These are phyloP conservation scores for Strigamia transsilvanica DNA, from an alignment of 2,888 invertebrate genomes.

Conservation along the genomic window DNA sequence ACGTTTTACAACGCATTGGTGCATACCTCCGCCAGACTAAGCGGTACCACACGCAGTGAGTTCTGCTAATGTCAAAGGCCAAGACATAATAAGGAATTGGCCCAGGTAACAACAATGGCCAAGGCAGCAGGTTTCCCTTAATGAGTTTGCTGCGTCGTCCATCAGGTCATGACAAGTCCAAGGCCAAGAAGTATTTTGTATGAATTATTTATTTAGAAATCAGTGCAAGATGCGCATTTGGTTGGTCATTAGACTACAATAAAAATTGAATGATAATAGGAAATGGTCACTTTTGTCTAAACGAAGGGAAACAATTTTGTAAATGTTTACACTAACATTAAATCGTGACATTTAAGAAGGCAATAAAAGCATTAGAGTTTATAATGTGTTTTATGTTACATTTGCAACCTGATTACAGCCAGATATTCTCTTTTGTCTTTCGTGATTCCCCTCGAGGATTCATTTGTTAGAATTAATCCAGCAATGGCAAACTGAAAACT, in stretches of 20 bases:
- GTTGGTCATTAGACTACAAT: slow-evolving; percentile 12
- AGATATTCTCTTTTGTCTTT: slow-evolving; percentile 37
- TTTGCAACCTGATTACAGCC: slow-evolving; percentile 31
- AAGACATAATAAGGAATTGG: slow-evolving; percentile 41
- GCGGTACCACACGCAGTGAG: slow-evolving; percentile 43
- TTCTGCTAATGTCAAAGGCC: slow-evolving; percentile 34
- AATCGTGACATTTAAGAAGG: slow-evolving; percentile 38
- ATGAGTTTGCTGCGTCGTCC: slow-evolving; percentile 43
- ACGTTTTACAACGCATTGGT: slow-evolving; percentile 27
- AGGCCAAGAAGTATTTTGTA: slow-evolving; percentile 38
- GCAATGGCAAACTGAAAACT: neutral
- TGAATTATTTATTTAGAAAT: slow-evolving; percentile 43
- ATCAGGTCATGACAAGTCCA: slow-evolving; percentile 45
- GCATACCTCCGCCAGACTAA: slow-evolving; percentile 39
- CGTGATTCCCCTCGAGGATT: slow-evolving; percentile 36
- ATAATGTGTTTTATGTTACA: slow-evolving; percentile 37
- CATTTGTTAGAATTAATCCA: slow-evolving; percentile 27
- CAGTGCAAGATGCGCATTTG: slow-evolving; percentile 4
- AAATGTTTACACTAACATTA: slow-evolving; percentile 16
- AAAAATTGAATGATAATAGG: slow-evolving; percentile 19
- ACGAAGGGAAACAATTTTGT: slow-evolving; percentile 23
- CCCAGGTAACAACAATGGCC: slow-evolving; percentile 49
- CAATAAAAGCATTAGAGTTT: slow-evolving; percentile 43
- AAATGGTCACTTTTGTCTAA: slow-evolving; percentile 11
- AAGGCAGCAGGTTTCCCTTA: slow-evolving; percentile 42